A percentile compares a stretch with the other conserved stretches of the same genome.
These are phyloP conservation scores for human DNA, from an alignment of 2,113 vertebrate genomes.

Conservation along the genomic window GRCh38 chr2:34379001-34379500, in stretches of 20 bases:
- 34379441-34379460: constrained; percentile 59
- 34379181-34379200: background rate
- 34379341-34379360: constrained; percentile 50
- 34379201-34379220: constrained; percentile 44
- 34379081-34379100: background rate
- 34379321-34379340: constrained; percentile 64
- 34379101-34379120: background rate
- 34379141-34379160: background rate
- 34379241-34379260: constrained; percentile 57
- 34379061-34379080: background rate
- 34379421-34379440: constrained; percentile 53
- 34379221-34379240: constrained; percentile 44
- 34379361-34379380: constrained; percentile 63
- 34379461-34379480: constrained; percentile 34
- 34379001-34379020: background rate
- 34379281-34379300: constrained; percentile 7
- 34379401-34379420: constrained; percentile 66
- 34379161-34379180: background rate
- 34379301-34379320: constrained; percentile 15
- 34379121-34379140: constrained; percentile 20
- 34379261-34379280: constrained; percentile 51
- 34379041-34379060: background rate
- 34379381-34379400: constrained; percentile 54
- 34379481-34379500: constrained; percentile 43
- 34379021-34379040: background rate